A percentile compares a stretch with the other conserved stretches of the same genome.
Evolutionary conservation across 2,888 invertebrate genomes (phyloP).

Genomic region (Orchesellides sinensis): DNA sequence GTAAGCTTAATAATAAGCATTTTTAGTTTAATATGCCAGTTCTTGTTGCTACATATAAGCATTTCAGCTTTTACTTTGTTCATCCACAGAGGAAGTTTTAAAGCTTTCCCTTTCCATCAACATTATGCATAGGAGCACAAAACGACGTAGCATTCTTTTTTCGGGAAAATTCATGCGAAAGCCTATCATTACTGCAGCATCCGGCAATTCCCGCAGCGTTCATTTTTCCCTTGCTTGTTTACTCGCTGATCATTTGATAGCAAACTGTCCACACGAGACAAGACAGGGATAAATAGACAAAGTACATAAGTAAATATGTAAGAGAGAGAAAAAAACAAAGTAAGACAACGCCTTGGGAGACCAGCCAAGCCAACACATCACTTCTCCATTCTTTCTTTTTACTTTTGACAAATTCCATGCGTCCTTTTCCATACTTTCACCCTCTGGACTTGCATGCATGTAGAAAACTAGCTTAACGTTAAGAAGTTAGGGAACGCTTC

Average conservation of each 20-base stretch:
- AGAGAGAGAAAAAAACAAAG: constrained; percentile 15
- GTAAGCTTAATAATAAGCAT: too few relatives aligned
- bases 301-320: constrained; percentile 33
- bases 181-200: constrained; percentile 12
- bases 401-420: neutral
- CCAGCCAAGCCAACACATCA: constrained; percentile 6
- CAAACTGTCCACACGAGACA: constrained; percentile 21
- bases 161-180: neutral
- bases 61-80: too few relatives aligned
- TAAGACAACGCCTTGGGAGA: constrained; percentile 57
- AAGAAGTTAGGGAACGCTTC: constrained; percentile 9
- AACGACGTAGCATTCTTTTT: neutral
- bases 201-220: constrained; percentile 4
- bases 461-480: neutral
- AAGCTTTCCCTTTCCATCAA: too few relatives aligned
- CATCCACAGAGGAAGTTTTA: too few relatives aligned
- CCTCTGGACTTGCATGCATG: neutral
- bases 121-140: too few relatives aligned
- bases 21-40: too few relatives aligned
- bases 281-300: constrained; percentile 12
- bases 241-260: constrained; percentile 30
- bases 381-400: neutral
- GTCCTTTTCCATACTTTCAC: neutral
- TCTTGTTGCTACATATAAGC: too few relatives aligned
- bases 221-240: constrained; percentile 9